Evolutionary conservation across 1,140 invertebrate species (phyloP).

Genomic region (Hermatobates lingyangjiaoensis): DNA sequence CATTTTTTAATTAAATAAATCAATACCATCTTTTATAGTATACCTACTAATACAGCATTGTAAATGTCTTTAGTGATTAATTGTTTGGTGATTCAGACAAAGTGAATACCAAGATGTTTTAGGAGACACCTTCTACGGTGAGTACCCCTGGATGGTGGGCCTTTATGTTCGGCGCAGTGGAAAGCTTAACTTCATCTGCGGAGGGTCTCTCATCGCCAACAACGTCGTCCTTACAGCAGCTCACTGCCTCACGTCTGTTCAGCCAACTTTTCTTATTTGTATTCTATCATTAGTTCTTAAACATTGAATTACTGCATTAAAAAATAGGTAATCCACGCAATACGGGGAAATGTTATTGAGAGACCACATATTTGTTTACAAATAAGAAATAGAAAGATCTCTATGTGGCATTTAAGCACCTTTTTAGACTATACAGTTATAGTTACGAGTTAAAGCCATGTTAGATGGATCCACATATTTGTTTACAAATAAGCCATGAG

Average conservation of each 20-base stretch:
- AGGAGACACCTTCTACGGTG: neutral
- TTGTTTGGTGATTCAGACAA: too few species aligned
- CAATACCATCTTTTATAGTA: too few species aligned
- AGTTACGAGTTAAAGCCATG: too few species aligned
- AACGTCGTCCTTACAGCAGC: neutral
- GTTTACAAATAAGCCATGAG: too few species aligned
- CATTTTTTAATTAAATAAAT: too few species aligned
- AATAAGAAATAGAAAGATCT: neutral
- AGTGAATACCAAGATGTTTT: too few species aligned
- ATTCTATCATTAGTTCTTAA: neutral
- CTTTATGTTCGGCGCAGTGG: neutral
- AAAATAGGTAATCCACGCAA: neutral
- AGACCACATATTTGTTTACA: too few species aligned
- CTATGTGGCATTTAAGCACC: neutral
- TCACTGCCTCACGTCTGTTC: neutral
- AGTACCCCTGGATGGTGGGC: neutral
- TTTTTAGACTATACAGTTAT: neutral
- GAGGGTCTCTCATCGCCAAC: neutral
- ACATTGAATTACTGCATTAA: neutral
- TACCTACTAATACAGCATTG: too few species aligned
- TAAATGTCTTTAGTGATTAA: too few species aligned
- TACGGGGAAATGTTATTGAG: neutral
- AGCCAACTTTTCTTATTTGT: too few species aligned
- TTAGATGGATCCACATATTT: too few species aligned
- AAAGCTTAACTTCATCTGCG: neutral